phyloP scores from a whole-genome alignment of 2,113 vertebrate species.

The Chloropsis hardwickii region DNA sequence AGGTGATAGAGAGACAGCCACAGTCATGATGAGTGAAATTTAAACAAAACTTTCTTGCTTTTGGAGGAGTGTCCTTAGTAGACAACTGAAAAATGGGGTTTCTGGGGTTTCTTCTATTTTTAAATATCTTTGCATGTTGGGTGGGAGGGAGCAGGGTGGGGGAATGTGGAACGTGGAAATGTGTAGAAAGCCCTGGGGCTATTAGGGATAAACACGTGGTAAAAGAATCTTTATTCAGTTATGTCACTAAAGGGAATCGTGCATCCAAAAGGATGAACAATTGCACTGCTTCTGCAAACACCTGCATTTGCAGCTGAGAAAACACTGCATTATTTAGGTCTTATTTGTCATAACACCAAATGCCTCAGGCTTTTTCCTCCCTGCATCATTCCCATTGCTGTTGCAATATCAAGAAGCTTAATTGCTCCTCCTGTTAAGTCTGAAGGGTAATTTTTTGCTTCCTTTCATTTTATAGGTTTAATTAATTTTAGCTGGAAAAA shows the following conservation, averaged over 20 bases:
- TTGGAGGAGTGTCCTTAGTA: neutral
- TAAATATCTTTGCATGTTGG: neutral
- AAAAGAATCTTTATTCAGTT: neutral
- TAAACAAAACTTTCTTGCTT: neutral
- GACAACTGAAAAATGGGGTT: neutral
- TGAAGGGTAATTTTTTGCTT: neutral
- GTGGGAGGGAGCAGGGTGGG: rapidly evolving
- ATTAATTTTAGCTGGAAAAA: neutral
- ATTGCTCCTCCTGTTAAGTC: neutral
- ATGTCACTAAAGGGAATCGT: neutral
- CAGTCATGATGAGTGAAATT: neutral
- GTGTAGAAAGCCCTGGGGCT: neutral
- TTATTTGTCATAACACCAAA: neutral
- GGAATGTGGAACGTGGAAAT: neutral
- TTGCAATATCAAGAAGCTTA: neutral
- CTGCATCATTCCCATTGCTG: neutral
- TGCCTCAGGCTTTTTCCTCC: neutral
- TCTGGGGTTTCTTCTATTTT: neutral
- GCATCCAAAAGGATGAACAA: neutral
- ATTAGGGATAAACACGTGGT: neutral
- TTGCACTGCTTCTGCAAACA: neutral
- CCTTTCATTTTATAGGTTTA: neutral
- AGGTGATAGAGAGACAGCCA: neutral
- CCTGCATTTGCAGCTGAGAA: neutral
- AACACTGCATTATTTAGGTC: neutral